A percentile compares a stretch with the other conserved stretches of the same genome.
Evolutionary conservation across 2,888 invertebrate species (phyloP).

Genomic region (Pomacea canaliculata): DNA sequence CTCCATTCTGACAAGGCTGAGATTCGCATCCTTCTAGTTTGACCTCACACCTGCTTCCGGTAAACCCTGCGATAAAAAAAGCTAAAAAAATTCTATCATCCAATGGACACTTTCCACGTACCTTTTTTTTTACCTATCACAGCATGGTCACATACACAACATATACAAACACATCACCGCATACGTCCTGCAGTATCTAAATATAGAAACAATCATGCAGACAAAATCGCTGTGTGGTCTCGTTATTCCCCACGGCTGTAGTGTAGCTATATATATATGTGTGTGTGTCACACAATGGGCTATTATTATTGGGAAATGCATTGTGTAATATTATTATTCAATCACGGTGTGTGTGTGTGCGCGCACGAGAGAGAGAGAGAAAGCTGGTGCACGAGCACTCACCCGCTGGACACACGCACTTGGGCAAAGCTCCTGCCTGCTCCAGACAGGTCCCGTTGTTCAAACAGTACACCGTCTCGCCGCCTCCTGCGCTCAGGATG

Average conservation of each 20-base stretch:
- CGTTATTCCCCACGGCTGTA: too few species aligned
- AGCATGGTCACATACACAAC: background rate
- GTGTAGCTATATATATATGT: too few species aligned
- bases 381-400: background rate
- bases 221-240: too few species aligned
- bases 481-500: background rate
- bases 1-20: conserved; percentile 72
- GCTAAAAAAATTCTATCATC: background rate
- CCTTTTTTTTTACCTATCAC: background rate
- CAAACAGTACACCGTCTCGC: conserved; percentile 75
- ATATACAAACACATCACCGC: conserved; percentile 12
- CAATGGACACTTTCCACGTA: background rate
- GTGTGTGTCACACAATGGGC: too few species aligned
- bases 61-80: background rate
- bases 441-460: conserved; percentile 87
- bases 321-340: background rate
- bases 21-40: conserved; percentile 36
- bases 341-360: background rate
- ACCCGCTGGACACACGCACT: conserved; percentile 24
- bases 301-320: background rate
- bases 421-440: conserved; percentile 24
- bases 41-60: conserved; percentile 70
- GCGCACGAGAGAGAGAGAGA: background rate
- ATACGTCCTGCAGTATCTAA: background rate
- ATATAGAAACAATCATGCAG: too few species aligned